phyloP scores from a whole-genome alignment of 2,113 vertebrate species.

The Hippocampus mohnikei region DNA sequence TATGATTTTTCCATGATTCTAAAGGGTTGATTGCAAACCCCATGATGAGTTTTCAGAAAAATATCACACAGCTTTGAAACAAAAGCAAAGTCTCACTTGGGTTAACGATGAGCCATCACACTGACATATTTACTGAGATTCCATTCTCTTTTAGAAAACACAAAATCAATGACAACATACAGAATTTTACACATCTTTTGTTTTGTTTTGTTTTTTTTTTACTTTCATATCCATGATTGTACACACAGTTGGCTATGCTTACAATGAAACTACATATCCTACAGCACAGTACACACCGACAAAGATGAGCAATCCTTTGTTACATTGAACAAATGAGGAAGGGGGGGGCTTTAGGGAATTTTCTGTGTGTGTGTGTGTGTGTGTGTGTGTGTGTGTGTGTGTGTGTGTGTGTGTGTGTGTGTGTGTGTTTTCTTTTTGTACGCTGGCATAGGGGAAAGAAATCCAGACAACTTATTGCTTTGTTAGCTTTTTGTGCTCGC shows the following conservation, averaged over 20 bases:
- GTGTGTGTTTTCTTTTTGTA: not conserved
- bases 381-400: not conserved
- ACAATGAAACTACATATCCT: conserved; percentile 87
- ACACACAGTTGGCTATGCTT: conserved; percentile 73
- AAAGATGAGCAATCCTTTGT: conserved; percentile 68
- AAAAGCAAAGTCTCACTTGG: conserved; percentile 67
- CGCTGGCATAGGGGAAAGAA: conserved; percentile 40
- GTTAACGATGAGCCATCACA: conserved; percentile 67
- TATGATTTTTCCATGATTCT: conserved; percentile 61
- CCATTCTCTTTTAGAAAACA: conserved; percentile 79
- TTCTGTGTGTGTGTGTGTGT: not conserved
- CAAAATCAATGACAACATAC: conserved; percentile 75
- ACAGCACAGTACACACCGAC: conserved; percentile 82
- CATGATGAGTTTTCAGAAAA: conserved; percentile 52
- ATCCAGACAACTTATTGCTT: conserved; percentile 76
- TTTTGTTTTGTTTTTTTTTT: conserved; percentile 38
- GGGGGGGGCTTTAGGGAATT: conserved; percentile 35
- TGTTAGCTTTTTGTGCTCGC: conserved; percentile 70
- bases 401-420: not conserved
- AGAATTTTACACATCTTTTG: conserved; percentile 60
- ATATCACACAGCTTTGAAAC: conserved; percentile 67
- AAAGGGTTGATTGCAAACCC: conserved; percentile 51
- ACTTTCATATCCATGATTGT: conserved; percentile 64
- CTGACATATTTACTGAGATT: conserved; percentile 61
- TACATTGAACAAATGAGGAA: conserved; percentile 62